Conservation (phyloP, 2,888 invertebrate species). For the Aspidapion aeneum region DNA sequence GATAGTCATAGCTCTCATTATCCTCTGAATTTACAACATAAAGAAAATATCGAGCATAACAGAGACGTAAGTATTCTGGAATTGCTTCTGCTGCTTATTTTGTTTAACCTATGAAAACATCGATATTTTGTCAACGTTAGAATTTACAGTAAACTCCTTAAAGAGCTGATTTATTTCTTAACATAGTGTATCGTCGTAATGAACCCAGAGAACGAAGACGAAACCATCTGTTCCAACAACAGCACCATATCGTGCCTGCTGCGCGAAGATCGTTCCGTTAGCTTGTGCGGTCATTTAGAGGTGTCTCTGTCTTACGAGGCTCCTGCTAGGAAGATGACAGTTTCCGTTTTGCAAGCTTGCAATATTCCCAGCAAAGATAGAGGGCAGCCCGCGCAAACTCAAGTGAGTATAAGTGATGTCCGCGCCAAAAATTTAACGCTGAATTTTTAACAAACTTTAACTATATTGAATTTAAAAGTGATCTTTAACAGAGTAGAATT, state of each 20-base stretch:
- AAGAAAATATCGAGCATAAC: neutral
- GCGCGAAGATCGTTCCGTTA: conserved; percentile 36
- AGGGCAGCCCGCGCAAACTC: conserved; percentile 65
- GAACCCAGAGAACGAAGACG: conserved; percentile 44
- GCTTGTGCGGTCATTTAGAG: conserved; percentile 76
- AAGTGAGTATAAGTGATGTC: conserved; percentile 52
- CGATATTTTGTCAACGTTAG: too few relatives aligned
- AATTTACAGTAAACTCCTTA: too few relatives aligned
- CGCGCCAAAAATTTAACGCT: neutral
- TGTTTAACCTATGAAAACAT: too few relatives aligned
- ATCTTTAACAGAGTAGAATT: too few relatives aligned
- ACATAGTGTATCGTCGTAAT: conserved; percentile 56
- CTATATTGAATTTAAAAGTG: neutral
- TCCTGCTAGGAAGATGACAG: conserved; percentile 87
- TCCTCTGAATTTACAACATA: neutral
- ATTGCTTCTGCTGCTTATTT: too few relatives aligned
- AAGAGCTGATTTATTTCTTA: too few relatives aligned
- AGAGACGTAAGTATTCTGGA: neutral
- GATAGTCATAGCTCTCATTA: neutral
- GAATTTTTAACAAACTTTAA: neutral
- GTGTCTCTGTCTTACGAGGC: conserved; percentile 87
- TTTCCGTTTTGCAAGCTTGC: conserved; percentile 85
- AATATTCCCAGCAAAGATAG: conserved; percentile 70
- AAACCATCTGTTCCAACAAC: conserved; percentile 39
- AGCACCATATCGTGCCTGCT: conserved; percentile 15